Evolutionary conservation across 1,140 invertebrate species (phyloP).

Genomic region (Pteromalus puparum): DNA sequence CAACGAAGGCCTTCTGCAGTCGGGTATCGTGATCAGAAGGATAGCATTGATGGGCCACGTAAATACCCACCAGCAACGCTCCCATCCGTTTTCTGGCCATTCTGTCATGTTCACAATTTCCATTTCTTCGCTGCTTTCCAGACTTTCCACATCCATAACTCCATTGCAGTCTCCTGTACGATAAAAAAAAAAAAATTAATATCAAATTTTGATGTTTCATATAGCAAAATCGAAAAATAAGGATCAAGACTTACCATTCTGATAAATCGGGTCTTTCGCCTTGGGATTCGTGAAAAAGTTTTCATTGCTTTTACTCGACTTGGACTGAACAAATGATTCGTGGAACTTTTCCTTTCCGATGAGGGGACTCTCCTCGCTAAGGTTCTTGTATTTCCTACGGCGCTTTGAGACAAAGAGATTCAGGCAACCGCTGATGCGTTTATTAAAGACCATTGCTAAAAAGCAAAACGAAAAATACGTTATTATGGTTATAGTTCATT

Average conservation of each 20-base stretch:
- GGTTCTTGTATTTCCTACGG: slow-evolving; percentile 65
- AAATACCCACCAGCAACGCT: slow-evolving; percentile 81
- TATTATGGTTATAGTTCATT: neutral
- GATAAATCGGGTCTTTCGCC: slow-evolving; percentile 53
- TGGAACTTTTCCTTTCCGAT: slow-evolving; percentile 61
- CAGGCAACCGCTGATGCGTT: slow-evolving; percentile 63
- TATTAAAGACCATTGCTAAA: slow-evolving; percentile 72
- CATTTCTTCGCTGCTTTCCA: slow-evolving; percentile 53
- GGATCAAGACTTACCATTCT: slow-evolving; percentile 41
- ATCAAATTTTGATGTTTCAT: neutral
- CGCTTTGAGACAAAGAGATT: slow-evolving; percentile 57
- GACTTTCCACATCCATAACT: slow-evolving; percentile 56
- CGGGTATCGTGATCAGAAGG: slow-evolving; percentile 85
- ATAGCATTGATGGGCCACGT: slow-evolving; percentile 85
- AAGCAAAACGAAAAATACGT: slow-evolving; percentile 11
- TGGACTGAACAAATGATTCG: slow-evolving; percentile 55
- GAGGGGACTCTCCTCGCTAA: slow-evolving; percentile 66
- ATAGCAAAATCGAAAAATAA: neutral
- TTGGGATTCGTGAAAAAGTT: slow-evolving; percentile 56
- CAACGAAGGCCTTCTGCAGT: slow-evolving; percentile 79
- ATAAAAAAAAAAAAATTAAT: slow-evolving; percentile 24
- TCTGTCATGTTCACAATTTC: slow-evolving; percentile 77
- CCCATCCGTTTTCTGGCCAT: slow-evolving; percentile 75
- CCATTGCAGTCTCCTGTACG: slow-evolving; percentile 54
- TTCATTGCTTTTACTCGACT: slow-evolving; percentile 48